Base-by-base conservation (phyloP, 2,888 invertebrate genomes). In the Omphaloscelis lunosa region DNA sequence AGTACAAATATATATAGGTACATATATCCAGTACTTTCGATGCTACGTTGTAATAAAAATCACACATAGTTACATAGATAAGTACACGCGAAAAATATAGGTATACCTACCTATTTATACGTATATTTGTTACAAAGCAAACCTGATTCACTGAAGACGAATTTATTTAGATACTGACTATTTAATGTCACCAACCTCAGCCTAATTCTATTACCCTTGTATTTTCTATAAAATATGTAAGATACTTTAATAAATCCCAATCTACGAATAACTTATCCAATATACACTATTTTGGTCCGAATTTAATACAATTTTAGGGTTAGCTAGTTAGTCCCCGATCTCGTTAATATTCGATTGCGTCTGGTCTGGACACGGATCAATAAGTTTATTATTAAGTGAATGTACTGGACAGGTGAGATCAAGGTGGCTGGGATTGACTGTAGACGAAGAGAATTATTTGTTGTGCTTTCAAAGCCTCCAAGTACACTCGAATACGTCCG, bases 251-350 rank as follows among this genome's bases (percentile, higher is more conserved):
- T 63, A 63, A 76, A 45, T 62, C 15, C 9, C 34, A 20, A 62
- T 58, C 17, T 48, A 56, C 58, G 51, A 72, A 20, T 23, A 59
- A 53, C 27, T 66, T 45, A 69, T 56, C 41, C 58, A 84, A 68
- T 68, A 63, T 56, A 75, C 56, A 71, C 58, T 51, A 68, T 75
- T 75, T 76, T 51, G 29, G 39, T 39, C 56, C 17, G 8, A 48
- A 72, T 69, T 79, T 62, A 80, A 72, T 80, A 61, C 12, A 61
- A 68, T 80, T 73, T 75, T 48, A 61, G 48, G 48, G 59, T 34
- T 62, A 27, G 66, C 65, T 66, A 71, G 72, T 62, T 39, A 65
- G 87, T 89, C 59, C 89, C 91, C 68, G 81, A 86, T 34, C 90
- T 92, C n/a, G 77, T 86, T 77, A 81, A 81, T 77, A 84, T 84